Evolutionary conservation across 2,888 invertebrate species (phyloP).

Genomic region (Gasteruption jaculator): DNA sequence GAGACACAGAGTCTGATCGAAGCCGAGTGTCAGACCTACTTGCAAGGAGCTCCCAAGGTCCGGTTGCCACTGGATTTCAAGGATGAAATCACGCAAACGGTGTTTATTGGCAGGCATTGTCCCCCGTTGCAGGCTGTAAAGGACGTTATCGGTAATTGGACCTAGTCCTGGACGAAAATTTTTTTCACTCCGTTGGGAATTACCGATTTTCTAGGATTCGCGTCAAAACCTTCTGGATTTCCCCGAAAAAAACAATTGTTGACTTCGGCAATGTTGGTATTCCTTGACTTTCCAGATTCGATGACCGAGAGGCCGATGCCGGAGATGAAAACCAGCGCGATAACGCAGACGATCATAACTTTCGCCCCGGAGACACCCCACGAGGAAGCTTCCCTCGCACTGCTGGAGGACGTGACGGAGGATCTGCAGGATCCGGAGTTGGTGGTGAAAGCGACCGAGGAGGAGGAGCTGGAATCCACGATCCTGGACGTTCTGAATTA

Average conservation of each 20-base stretch:
- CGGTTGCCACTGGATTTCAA: slow-evolving; percentile 22
- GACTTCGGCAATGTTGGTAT: neutral
- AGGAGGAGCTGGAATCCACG: slow-evolving; percentile 10
- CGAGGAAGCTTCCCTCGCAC: too few relatives aligned
- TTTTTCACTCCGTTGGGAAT: neutral
- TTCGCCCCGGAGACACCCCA: slow-evolving; percentile 12
- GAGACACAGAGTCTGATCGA: slow-evolving; percentile 15
- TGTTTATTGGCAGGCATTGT: slow-evolving; percentile 29
- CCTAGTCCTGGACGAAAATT: too few relatives aligned
- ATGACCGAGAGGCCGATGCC: slow-evolving; percentile 28
- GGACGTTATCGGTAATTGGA: slow-evolving; percentile 31
- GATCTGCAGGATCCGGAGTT: slow-evolving; percentile 7
- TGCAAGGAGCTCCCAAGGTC: slow-evolving; percentile 31
- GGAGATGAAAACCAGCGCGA: slow-evolving; percentile 18
- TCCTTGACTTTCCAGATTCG: slow-evolving; percentile 15
- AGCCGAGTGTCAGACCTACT: slow-evolving; percentile 29
- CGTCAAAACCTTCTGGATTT: too few relatives aligned
- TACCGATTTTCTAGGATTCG: too few relatives aligned
- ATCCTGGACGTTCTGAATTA: slow-evolving; percentile 27
- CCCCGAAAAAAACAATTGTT: neutral
- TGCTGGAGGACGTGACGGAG: slow-evolving; percentile 1
- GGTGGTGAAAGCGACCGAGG: slow-evolving; percentile 1
- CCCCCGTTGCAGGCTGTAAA: slow-evolving; percentile 20
- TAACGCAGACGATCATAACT: slow-evolving; percentile 23
- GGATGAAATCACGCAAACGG: slow-evolving; percentile 33